Percentiles rank a stretch among this genome's conserved stretches.
Conservation (phyloP, 2,888 invertebrate species). For the Eugnorisma glareosa region DNA sequence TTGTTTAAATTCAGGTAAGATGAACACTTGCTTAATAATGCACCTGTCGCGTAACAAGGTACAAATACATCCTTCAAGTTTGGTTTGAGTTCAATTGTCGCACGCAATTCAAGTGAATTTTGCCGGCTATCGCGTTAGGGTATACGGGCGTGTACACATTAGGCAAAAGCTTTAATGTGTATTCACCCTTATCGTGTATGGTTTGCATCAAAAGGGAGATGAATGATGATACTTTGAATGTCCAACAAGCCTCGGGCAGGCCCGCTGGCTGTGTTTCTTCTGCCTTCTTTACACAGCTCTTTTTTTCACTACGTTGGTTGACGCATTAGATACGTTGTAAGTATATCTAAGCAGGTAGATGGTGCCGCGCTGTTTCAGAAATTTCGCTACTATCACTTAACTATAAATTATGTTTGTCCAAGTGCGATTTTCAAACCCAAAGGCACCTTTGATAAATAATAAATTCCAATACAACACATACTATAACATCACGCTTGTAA, state of each 20-base stretch:
- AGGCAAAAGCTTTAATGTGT: constrained; percentile 27
- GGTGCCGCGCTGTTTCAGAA: neutral
- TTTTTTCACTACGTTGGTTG: neutral
- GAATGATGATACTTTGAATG: constrained; percentile 22
- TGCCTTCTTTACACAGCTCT: neutral
- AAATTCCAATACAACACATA: neutral
- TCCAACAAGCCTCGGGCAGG: constrained; percentile 7
- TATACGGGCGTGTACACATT: constrained; percentile 51
- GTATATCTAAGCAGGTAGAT: neutral
- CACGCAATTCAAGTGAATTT: constrained; percentile 35
- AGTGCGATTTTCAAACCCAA: too few relatives aligned
- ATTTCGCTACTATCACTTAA: too few relatives aligned
- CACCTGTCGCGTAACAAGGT: neutral
- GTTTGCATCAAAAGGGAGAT: constrained; percentile 40
- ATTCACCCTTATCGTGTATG: constrained; percentile 25
- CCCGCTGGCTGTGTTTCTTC: constrained; percentile 12
- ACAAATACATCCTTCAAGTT: neutral
- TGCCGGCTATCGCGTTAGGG: neutral
- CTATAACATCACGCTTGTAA: too few relatives aligned
- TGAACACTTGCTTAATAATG: neutral
- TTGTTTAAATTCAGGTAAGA: neutral
- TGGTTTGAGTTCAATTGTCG: constrained; percentile 20
- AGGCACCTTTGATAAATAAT: too few relatives aligned
- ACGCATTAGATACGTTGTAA: neutral
- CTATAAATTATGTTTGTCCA: neutral